Evolutionary conservation across 1,140 invertebrate species (phyloP), one percentile per base, ranked within the genome.

Genomic region (Chrysoperla carnea): DNA sequence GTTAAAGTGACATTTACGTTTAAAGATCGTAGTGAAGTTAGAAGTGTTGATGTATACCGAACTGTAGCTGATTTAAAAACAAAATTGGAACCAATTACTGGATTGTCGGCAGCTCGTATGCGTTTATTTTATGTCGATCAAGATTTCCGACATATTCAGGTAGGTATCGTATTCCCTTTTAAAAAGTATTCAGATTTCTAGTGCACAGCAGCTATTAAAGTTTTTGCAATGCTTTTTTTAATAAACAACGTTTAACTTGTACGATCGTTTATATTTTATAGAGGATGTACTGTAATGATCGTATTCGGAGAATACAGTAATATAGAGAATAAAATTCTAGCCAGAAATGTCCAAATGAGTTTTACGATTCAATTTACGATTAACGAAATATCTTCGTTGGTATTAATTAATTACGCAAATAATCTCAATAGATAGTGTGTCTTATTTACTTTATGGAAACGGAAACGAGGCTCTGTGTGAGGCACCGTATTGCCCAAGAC

Each of bases 111-210:
- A 1, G 72, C 76, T 23, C 81, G 81, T 62, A 90, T 93, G 81
- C 69, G 82, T 49, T 67, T 93, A 6, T 87, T 78, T 58, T 91
- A 91, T 58, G 72, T 85, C 23, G 85, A 90, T 60, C 77, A 82
- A 58, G 81, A 76, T 51, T 62, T 74, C 14, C 62, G 70, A 45
- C 74, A 76, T 51, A 60, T 61, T 13, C 64, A 68, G 59, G 68
- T 59, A 52, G 27, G 33, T 23, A 7, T 37, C 12, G 13, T 13
- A 11, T 13, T 37, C 2, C 5, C 14, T 15, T 14, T 31, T 31
- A 31, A 31, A 7, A 37, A 11, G 6, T 6, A 8, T 37, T 7
- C 6, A 14, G 12, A 37, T 12, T 6, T 37, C 12, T 37, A 7
- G 36, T 37, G 6, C 14, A 37, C 14, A 37, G 6, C 9, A 7